A percentile compares a stretch with the other conserved stretches of the same genome.
phyloP scores from a whole-genome alignment of 2,113 vertebrate genomes.

The Neogale vison region DNA sequence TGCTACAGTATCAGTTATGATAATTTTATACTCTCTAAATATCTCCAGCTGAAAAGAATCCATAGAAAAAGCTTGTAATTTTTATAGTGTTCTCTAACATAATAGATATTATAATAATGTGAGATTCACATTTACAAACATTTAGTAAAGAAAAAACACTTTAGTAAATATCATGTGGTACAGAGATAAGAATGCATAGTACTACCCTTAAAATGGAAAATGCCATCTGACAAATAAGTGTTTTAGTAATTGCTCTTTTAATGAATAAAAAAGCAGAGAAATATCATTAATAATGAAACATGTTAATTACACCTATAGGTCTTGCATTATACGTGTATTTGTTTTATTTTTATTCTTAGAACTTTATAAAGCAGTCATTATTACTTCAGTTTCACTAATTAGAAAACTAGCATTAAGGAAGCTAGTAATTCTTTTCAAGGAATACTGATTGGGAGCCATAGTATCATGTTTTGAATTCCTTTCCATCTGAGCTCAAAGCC shows the following conservation, averaged over 20 bases:
- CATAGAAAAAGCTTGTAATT: background rate
- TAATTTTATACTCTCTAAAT: background rate
- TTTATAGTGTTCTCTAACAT: background rate
- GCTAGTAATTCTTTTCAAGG: background rate
- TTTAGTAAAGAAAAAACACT: background rate
- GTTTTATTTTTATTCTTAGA: background rate
- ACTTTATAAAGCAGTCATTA: background rate
- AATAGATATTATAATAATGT: background rate
- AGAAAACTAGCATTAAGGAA: background rate
- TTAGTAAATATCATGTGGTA: background rate
- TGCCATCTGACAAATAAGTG: background rate
- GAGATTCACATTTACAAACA: background rate
- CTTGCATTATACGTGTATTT: background rate
- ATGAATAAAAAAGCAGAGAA: background rate
- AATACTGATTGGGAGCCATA: background rate
- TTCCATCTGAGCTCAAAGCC: background rate
- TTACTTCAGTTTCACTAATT: background rate
- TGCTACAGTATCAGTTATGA: background rate
- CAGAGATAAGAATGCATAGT: background rate
- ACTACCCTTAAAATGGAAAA: background rate
- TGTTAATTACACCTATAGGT: background rate
- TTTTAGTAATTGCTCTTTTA: background rate
- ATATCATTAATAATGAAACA: background rate
- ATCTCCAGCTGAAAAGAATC: background rate
- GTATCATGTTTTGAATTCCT: background rate